These are phyloP conservation scores for Drosophila lutescens DNA, from an alignment of 2,888 invertebrate species.

Conservation along the genomic window DNA sequence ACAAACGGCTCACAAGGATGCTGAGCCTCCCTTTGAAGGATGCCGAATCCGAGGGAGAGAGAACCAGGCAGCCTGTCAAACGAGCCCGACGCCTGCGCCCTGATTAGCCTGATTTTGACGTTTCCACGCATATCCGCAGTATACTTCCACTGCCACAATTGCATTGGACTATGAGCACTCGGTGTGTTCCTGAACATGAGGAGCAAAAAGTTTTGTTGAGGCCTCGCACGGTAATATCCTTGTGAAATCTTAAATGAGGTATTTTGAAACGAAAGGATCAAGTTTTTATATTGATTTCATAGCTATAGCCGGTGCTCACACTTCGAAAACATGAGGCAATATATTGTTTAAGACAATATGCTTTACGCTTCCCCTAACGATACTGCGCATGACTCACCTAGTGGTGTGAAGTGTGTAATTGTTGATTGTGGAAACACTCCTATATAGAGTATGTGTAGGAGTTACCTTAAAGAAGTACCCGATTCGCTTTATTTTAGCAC, in stretches of 20 bases:
- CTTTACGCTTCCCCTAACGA: constrained; percentile 9
- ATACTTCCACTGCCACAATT: background rate
- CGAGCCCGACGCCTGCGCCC: constrained; percentile 56
- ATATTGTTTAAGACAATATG: background rate
- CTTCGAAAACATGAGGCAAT: background rate
- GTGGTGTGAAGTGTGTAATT: constrained; percentile 37
- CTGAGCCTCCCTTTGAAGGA: constrained; percentile 36
- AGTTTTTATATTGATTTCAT: background rate
- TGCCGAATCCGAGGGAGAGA: constrained; percentile 54
- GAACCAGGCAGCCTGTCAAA: constrained; percentile 12
- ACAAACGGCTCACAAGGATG: constrained; percentile 28
- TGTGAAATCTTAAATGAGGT: background rate
- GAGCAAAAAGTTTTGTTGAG: too few species aligned
- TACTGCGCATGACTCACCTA: constrained; percentile 35
- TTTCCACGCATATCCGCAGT: constrained; percentile 40
- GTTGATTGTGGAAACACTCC: constrained; percentile 64
- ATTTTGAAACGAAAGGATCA: background rate
- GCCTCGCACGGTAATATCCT: background rate
- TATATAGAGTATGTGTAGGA: constrained; percentile 6
- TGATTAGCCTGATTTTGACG: constrained; percentile 33
- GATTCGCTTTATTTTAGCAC: constrained; percentile 58
- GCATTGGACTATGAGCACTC: background rate
- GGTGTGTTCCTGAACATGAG: background rate
- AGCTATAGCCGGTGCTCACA: background rate
- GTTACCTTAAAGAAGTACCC: background rate